phyloP scores from a whole-genome alignment of 2,113 vertebrate species.

The Rhadina sibilatrix region DNA sequence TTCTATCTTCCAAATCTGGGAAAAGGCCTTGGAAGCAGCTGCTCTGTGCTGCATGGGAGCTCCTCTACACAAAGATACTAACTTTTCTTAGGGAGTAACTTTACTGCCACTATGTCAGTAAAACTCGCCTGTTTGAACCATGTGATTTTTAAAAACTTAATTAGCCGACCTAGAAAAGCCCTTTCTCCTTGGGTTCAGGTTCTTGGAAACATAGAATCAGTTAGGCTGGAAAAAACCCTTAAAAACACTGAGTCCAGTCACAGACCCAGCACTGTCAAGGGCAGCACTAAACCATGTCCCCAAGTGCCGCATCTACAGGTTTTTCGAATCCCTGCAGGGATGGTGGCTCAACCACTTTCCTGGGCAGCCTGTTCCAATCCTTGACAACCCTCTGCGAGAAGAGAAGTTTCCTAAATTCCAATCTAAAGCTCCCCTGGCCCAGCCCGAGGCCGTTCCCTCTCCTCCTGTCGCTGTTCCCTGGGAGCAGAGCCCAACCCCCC shows the following conservation, averaged over 20 bases:
- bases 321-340: background rate
- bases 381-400: rapidly evolving
- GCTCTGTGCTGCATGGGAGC: background rate
- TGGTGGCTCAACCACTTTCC: background rate
- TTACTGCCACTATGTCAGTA: background rate
- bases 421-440: rapidly evolving
- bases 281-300: background rate
- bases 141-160: background rate
- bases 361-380: background rate
- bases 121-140: background rate
- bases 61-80: background rate
- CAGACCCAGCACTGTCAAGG: background rate
- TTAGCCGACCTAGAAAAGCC: background rate
- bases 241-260: background rate
- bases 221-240: background rate
- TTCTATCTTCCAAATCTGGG: background rate
- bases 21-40: background rate
- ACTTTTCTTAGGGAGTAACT: background rate
- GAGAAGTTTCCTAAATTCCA: background rate
- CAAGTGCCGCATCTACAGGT: rapidly evolving
- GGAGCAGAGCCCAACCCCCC: background rate
- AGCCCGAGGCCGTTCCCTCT: background rate
- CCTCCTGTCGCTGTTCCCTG: background rate
- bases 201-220: background rate
- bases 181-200: background rate